These are phyloP conservation scores for Channa striata DNA, from an alignment of 2,797 vertebrate genomes.

Conservation along the genomic window DNA sequence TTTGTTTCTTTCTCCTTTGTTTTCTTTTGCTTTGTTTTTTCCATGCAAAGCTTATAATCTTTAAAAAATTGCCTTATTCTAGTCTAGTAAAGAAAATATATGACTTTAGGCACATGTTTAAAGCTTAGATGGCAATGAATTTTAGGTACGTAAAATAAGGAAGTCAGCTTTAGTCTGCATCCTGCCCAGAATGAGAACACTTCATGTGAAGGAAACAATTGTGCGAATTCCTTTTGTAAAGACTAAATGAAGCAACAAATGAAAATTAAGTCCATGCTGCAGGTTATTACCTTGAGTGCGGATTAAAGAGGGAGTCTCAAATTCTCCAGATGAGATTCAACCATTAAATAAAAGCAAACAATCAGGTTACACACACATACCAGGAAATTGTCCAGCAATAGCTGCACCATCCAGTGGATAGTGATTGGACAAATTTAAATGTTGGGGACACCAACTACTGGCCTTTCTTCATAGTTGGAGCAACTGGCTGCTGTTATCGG, in stretches of 20 bases:
- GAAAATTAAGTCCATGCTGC: conserved; percentile 5
- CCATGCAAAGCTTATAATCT: conserved; percentile 14
- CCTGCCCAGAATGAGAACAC: neutral
- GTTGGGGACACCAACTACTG: conserved; percentile 47
- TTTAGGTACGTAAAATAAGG: neutral
- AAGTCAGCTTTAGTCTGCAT: neutral
- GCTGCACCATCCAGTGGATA: conserved; percentile 12
- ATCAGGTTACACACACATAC: neutral
- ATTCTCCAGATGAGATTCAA: neutral
- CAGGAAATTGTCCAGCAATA: conserved; percentile 7
- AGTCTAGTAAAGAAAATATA: neutral
- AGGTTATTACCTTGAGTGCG: neutral
- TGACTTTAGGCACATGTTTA: neutral
- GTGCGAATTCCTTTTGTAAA: neutral
- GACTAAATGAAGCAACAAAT: neutral
- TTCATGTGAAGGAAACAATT: conserved; percentile 30
- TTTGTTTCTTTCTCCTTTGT: conserved; percentile 12
- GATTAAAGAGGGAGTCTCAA: conserved; percentile 7
- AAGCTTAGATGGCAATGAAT: conserved; percentile 2
- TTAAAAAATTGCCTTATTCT: conserved; percentile 6
- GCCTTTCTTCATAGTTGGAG: conserved; percentile 52
- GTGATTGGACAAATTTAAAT: conserved; percentile 54
- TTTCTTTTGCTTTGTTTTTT: conserved; percentile 11
- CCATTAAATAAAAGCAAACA: conserved; percentile 16
- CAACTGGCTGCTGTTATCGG: conserved; percentile 66